Evolutionary conservation across 2,797 vertebrate species (phyloP).

Genomic region (Moxostoma hubbsi): DNA sequence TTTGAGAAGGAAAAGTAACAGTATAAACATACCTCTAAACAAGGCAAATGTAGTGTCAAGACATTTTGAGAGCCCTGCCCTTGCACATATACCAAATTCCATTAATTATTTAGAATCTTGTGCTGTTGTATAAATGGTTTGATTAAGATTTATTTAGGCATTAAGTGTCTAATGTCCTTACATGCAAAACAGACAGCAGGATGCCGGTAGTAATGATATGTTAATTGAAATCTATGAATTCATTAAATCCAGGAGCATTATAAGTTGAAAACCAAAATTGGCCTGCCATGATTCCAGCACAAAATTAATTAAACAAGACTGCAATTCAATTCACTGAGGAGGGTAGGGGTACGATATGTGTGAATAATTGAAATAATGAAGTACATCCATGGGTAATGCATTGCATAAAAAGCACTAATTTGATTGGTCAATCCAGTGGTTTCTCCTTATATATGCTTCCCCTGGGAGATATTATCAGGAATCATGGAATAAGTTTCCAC

Average conservation of each 20-base stretch:
- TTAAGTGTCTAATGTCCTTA: constrained; percentile 24
- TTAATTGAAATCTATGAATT: constrained; percentile 38
- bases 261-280: constrained; percentile 4
- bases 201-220: constrained; percentile 20
- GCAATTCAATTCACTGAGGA: not conserved
- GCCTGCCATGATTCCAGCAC: constrained; percentile 3
- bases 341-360: constrained; percentile 12
- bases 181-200: constrained; percentile 30
- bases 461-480: too few species aligned
- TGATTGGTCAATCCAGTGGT: constrained; percentile 18
- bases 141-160: constrained; percentile 42
- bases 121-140: constrained; percentile 9
- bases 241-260: constrained; percentile 34
- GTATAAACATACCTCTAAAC: not conserved
- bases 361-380: constrained; percentile 21
- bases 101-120: constrained; percentile 33
- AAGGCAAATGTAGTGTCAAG: not conserved
- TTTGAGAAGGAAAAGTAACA: too few species aligned
- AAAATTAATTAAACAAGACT: constrained; percentile 48
- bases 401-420: not conserved
- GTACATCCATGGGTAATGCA: not conserved
- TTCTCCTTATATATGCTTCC: not conserved
- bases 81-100: not conserved
- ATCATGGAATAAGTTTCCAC: too few species aligned
- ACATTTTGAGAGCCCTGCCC: not conserved